Evolutionary conservation across 1,140 invertebrate species (phyloP).

Genomic region (Antheraea mylitta): DNA sequence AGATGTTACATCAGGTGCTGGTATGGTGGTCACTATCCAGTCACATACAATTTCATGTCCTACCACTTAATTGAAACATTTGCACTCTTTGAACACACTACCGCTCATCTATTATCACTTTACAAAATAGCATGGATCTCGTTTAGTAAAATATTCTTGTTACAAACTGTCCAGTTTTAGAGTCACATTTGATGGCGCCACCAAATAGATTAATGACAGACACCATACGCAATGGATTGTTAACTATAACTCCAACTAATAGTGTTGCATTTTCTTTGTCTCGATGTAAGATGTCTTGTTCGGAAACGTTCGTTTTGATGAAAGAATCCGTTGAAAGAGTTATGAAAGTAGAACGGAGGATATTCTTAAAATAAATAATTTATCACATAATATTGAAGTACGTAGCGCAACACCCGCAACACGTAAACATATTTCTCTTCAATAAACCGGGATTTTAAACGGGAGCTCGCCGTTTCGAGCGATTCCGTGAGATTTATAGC

Average conservation of each 20-base stretch:
- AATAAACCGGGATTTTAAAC: slow-evolving; percentile 16
- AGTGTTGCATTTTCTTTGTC: neutral
- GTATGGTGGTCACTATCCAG: too few species aligned
- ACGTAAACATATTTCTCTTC: slow-evolving; percentile 15
- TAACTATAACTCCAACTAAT: neutral
- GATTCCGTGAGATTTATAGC: slow-evolving; percentile 28
- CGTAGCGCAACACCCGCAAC: neutral
- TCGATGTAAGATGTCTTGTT: neutral
- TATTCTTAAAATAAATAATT: slow-evolving; percentile 4
- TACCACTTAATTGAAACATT: too few species aligned
- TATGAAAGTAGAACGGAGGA: neutral
- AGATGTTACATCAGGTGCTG: too few species aligned
- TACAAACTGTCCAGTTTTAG: too few species aligned
- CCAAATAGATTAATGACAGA: too few species aligned
- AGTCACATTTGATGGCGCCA: too few species aligned
- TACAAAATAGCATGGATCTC: too few species aligned
- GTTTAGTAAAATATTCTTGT: too few species aligned
- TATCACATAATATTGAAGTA: neutral
- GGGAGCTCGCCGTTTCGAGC: slow-evolving; percentile 15
- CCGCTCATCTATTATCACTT: too few species aligned
- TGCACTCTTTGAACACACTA: too few species aligned
- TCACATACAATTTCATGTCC: too few species aligned
- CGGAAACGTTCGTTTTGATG: neutral
- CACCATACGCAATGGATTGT: too few species aligned
- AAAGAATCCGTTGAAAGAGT: neutral